phyloP scores from a whole-genome alignment of 2,113 vertebrate species.

The Stigmatopora nigra region DNA sequence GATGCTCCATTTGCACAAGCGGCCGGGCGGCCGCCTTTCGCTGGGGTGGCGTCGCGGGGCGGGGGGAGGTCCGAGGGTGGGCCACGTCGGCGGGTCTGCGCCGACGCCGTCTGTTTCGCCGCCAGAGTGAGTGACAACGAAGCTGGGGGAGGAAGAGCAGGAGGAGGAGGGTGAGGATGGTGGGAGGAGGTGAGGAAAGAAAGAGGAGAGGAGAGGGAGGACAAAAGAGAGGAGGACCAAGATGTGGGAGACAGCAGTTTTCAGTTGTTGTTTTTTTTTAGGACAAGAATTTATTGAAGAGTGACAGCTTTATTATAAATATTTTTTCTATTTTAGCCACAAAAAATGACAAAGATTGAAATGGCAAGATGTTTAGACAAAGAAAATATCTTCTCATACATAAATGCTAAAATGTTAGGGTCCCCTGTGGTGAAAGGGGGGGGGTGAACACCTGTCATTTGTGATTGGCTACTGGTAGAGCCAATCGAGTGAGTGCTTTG shows the following conservation, averaged over 20 bases:
- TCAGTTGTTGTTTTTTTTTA: too few species aligned
- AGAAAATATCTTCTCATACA: background rate
- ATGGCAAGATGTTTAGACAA: too few species aligned
- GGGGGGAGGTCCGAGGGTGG: slow-evolving; percentile 12
- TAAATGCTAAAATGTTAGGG: background rate
- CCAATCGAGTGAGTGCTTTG: background rate
- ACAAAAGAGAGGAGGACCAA: slow-evolving; percentile 4
- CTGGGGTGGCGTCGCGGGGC: slow-evolving; percentile 10
- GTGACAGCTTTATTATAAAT: too few species aligned
- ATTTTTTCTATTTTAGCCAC: too few species aligned
- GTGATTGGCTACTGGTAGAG: background rate
- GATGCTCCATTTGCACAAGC: slow-evolving; percentile 7
- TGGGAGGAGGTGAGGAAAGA: background rate
- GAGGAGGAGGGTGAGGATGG: slow-evolving; percentile 6
- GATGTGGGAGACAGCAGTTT: background rate
- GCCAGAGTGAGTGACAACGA: slow-evolving; percentile 55
- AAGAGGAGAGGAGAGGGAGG: slow-evolving; percentile 28
- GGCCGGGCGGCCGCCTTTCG: slow-evolving; percentile 38
- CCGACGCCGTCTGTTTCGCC: slow-evolving; percentile 61
- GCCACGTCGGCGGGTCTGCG: slow-evolving; percentile 40
- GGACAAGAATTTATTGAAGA: too few species aligned
- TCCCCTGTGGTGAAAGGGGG: background rate
- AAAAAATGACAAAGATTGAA: too few species aligned
- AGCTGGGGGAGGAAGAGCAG: background rate
- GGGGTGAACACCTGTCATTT: background rate